Base-by-base conservation (phyloP, 2,797 vertebrate species). In the Sylvia borin region DNA sequence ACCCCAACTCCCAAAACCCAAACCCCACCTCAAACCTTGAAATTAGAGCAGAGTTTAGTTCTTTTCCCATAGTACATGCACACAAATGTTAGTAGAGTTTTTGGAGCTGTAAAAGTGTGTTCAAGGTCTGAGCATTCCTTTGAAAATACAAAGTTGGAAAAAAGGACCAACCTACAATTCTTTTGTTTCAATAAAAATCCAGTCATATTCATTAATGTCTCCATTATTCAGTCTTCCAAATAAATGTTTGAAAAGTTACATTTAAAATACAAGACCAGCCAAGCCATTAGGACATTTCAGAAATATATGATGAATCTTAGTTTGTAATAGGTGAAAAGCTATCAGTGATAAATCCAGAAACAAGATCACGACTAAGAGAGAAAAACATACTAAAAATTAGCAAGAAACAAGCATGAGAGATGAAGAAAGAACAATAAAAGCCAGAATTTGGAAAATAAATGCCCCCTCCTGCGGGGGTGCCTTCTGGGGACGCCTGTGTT, bases 1-100 rank as follows among this genome's bases (percentile, higher is more conserved):
- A 75, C 4, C 6, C 1, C 4, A 16, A 53, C 6, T 22, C 3
- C 4, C 14, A 22, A 42, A 62, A n/a, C 12, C 1, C 9, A 43
- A 53, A 26, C 12, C 4, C 3, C 4, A 16, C 4, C 7, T 2
- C 10, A 67, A 15, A 20, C 3, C 26, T 22, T 77, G 31, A 64
- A 67, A 66, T 25, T 67, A 70, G 20, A 21, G 2, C 15, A 75
- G 68, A 84, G 7, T 47, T 81, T 10, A 53, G 17, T 25, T 85
- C 9, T 79, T 70, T 74, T 65, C 7, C 7, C 40, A 14, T 10
- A 43, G 3, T 22, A n/a, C 51, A 40, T 54, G 5, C 7, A 21
- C 18, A 36, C 3, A 38, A 13, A 31, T 25, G 24, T 17, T 5
- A 0, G 13, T 45, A 42, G 13, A 47, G 5, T 1, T 73, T 86